Conservation (phyloP, 2,888 invertebrate species). For the Dynastes hyllus region DNA sequence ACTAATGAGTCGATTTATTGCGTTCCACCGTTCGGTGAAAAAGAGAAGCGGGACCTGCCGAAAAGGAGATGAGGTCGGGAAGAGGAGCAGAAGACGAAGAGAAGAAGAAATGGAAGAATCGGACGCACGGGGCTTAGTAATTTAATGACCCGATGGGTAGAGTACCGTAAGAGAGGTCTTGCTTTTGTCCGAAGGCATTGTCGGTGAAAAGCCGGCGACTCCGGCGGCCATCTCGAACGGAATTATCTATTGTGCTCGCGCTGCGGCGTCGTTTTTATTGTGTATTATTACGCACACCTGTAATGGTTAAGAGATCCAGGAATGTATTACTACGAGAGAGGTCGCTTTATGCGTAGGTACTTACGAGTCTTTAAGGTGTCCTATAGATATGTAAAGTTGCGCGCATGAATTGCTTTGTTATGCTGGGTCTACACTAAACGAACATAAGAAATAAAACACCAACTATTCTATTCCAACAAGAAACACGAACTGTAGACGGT, state of each 20-base stretch:
- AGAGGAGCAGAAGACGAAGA: conserved; percentile 7
- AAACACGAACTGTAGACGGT: too few relatives aligned
- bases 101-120: conserved; percentile 19
- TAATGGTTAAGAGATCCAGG: conserved; percentile 33
- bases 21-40: conserved; percentile 39
- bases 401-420: background rate
- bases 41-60: conserved; percentile 17
- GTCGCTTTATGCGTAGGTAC: conserved; percentile 17
- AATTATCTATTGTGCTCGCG: conserved; percentile 44
- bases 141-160: conserved; percentile 41
- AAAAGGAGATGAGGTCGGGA: conserved; percentile 27
- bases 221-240: conserved; percentile 36
- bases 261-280: conserved; percentile 39
- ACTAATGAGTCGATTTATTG: conserved; percentile 47
- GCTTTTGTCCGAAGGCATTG: conserved; percentile 38
- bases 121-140: conserved; percentile 37
- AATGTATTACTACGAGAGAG: conserved; percentile 28
- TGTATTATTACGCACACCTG: conserved; percentile 45
- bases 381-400: conserved; percentile 13
- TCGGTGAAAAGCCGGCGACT: conserved; percentile 25
- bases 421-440: too few relatives aligned
- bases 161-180: conserved; percentile 43
- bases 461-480: too few relatives aligned
- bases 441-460: too few relatives aligned
- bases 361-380: conserved; percentile 13